Conservation (phyloP, 2,888 invertebrate species). For the Deilephila elpenor region DNA sequence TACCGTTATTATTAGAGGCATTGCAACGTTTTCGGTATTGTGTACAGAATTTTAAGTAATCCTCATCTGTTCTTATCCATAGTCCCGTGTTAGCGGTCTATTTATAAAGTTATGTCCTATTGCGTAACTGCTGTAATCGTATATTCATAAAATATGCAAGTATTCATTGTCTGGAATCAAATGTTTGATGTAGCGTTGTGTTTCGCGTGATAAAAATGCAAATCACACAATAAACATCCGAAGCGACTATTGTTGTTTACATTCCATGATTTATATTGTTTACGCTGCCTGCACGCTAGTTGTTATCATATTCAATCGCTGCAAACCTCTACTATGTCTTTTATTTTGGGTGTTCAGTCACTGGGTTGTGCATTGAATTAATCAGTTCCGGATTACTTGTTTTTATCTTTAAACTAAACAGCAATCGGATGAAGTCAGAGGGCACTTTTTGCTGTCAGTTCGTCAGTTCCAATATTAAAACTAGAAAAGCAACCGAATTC, state of each 20-base stretch:
- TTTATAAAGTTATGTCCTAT: neutral
- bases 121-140: slow-evolving; percentile 1
- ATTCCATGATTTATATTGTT: slow-evolving; percentile 27
- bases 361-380: neutral
- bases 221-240: slow-evolving; percentile 14
- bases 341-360: neutral
- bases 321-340: neutral
- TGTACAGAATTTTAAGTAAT: too few species aligned
- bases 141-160: slow-evolving; percentile 14
- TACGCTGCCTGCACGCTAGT: neutral
- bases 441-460: too few species aligned
- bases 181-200: slow-evolving; percentile 22
- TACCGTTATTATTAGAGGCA: too few species aligned
- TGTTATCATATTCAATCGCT: slow-evolving; percentile 3
- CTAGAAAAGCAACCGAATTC: too few species aligned
- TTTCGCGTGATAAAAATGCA: slow-evolving; percentile 28
- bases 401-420: neutral
- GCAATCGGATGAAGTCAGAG: too few species aligned
- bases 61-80: too few species aligned
- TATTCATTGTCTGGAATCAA: slow-evolving; percentile 21
- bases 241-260: slow-evolving; percentile 23
- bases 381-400: neutral
- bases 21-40: too few species aligned
- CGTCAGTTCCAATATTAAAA: too few species aligned
- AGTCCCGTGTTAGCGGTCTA: too few species aligned